Base-by-base conservation (phyloP, 2,888 invertebrate genomes). In the Bellardia bayeri region DNA sequence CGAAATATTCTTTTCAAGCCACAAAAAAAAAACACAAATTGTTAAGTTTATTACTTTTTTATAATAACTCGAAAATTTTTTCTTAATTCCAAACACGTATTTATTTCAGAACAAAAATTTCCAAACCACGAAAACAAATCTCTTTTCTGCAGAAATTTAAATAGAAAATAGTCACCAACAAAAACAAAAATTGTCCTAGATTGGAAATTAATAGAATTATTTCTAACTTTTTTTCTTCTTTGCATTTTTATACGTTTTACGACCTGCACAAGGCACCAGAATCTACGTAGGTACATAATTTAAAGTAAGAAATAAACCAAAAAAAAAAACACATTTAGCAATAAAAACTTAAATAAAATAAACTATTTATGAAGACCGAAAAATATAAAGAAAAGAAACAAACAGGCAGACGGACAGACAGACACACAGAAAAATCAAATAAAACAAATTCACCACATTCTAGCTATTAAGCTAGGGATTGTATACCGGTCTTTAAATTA, bases 391-490 rank as follows among this genome's bases (percentile, higher is more conserved):
- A 56, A 66, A 56, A 13, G 51, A 45, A 40, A 51, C 71, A 61
- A 23, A 45, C 9, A 51, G 23, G 23, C 23, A 23, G 23, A 23
- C 23, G 23, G 23, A 63, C 7, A 9, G 42, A 9, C n/a, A 56
- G 14, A 61, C 51, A n/a, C 37, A 37, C 37, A 37, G 23, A 23
- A 4, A 40, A 16, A 16, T 14, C 11, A 42, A 23, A 33, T 61
- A 64, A 64, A 64, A 40, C 42, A 82, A 85, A 85, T 82, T 87
- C 87, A 85, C 85, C 87, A 85, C 85, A 82, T 87, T 87, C 87
- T 87, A 79, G 79, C 78, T 23, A 23, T 23, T 23, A 23, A 40
- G 54, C 9, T 23, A 42, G 87, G 79, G 69, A 85, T 75, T 81
- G 76, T 72, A 63, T 68, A 58, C 85, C 85, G 75, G 80, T 85